phyloP scores from a whole-genome alignment of 2,113 vertebrate species.

The Aythya baeri region DNA sequence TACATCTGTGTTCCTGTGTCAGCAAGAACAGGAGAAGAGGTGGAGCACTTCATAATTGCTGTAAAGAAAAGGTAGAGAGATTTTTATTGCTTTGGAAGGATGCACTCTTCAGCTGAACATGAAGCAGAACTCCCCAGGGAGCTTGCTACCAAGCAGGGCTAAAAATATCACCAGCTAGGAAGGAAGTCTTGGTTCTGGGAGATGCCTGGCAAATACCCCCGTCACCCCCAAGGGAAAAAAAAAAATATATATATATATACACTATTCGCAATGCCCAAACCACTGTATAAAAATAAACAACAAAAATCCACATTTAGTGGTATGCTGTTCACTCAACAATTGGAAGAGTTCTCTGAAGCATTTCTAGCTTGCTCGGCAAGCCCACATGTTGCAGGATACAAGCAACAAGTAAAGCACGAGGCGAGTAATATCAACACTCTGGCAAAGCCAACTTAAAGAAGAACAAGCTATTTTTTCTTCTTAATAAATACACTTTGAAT shows the following conservation, averaged over 20 bases:
- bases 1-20: fast-evolving
- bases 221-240: too few relatives aligned
- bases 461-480: neutral
- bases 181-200: conserved; percentile 44
- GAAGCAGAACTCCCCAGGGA: neutral
- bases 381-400: neutral
- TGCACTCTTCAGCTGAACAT: neutral
- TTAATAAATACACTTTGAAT: neutral
- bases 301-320: neutral
- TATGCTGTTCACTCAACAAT: neutral
- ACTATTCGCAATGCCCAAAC: neutral
- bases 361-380: neutral
- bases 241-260: too few relatives aligned
- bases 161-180: conserved; percentile 36
- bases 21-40: neutral
- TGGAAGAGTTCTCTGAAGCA: neutral
- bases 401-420: neutral
- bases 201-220: neutral
- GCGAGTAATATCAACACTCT: neutral
- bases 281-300: neutral
- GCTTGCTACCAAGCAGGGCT: conserved; percentile 4
- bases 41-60: neutral
- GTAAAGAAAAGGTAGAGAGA: neutral
- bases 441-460: neutral
- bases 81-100: neutral